phyloP scores from a whole-genome alignment of 2,888 invertebrate genomes.

The Coelopa pilipes region DNA sequence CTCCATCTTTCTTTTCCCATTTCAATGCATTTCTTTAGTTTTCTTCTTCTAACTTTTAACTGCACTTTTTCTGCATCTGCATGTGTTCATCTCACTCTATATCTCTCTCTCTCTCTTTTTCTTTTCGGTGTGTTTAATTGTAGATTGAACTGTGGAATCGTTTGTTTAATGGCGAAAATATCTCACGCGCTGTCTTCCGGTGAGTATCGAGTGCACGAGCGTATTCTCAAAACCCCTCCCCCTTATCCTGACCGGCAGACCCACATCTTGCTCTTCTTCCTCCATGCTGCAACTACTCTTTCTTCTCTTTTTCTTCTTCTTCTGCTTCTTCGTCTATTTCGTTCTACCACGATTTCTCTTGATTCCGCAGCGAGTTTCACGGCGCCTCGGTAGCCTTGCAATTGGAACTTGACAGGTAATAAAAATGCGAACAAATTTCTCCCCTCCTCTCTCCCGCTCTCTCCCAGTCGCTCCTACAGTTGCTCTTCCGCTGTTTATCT shows the following conservation, averaged over 20 bases:
- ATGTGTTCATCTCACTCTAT: slow-evolving; percentile 27
- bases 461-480: too few species aligned
- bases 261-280: background rate
- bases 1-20: slow-evolving; percentile 37
- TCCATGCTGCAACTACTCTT: background rate
- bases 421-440: slow-evolving; percentile 27
- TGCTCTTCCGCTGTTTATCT: slow-evolving; percentile 1
- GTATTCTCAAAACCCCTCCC: background rate
- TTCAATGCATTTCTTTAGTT: slow-evolving; percentile 22
- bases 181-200: slow-evolving; percentile 70
- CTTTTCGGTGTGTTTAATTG: slow-evolving; percentile 68
- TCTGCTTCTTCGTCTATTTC: background rate
- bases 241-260: background rate
- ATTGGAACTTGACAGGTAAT: slow-evolving; percentile 52
- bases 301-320: background rate
- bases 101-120: slow-evolving; percentile 39
- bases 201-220: slow-evolving; percentile 60
- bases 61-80: slow-evolving; percentile 31
- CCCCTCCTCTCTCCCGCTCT: too few species aligned
- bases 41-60: background rate
- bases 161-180: slow-evolving; percentile 66
- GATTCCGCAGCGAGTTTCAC: slow-evolving; percentile 70
- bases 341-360: slow-evolving; percentile 15
- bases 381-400: slow-evolving; percentile 67
- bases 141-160: slow-evolving; percentile 76